phyloP scores from a whole-genome alignment of 2,888 invertebrate genomes.

The Operophtera brumata region DNA sequence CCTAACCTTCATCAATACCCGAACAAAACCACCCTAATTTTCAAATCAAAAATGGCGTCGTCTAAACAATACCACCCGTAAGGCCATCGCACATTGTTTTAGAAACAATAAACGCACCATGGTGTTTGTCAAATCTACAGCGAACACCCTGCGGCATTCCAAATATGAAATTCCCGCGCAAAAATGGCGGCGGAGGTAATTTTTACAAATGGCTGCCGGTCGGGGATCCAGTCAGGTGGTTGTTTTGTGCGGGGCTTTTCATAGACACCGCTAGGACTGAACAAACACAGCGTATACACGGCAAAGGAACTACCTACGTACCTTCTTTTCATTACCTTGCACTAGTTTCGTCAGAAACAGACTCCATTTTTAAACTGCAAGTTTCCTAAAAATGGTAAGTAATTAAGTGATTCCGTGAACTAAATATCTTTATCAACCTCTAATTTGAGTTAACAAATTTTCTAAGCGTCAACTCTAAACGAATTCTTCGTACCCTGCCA shows the following conservation, averaged over 20 bases:
- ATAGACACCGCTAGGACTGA: slow-evolving; percentile 28
- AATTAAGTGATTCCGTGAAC: slow-evolving; percentile 54
- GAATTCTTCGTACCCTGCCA: slow-evolving; percentile 42
- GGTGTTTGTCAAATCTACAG: slow-evolving; percentile 65
- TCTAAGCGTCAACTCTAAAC: slow-evolving; percentile 69
- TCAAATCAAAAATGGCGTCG: slow-evolving; percentile 65
- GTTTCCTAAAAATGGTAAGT: slow-evolving; percentile 13
- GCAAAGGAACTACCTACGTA: not conserved
- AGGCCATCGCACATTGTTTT: slow-evolving; percentile 73
- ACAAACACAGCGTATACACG: slow-evolving; percentile 18
- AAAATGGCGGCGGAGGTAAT: slow-evolving; percentile 78
- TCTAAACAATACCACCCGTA: slow-evolving; percentile 66
- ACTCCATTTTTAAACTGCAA: not conserved
- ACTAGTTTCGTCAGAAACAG: slow-evolving; percentile 1
- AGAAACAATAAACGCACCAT: slow-evolving; percentile 76
- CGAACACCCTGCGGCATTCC: slow-evolving; percentile 72
- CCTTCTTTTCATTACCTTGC: slow-evolving; percentile 11
- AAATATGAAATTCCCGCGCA: slow-evolving; percentile 78
- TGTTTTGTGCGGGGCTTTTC: slow-evolving; percentile 46
- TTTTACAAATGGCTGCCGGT: slow-evolving; percentile 79
- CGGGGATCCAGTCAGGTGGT: slow-evolving; percentile 53
- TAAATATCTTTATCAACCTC: slow-evolving; percentile 59
- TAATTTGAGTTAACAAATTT: slow-evolving; percentile 70
- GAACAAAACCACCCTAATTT: slow-evolving; percentile 66
- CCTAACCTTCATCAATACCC: slow-evolving; percentile 36